Base-by-base conservation (phyloP, 2,797 vertebrate species). In the Crypturellus tataupa region DNA sequence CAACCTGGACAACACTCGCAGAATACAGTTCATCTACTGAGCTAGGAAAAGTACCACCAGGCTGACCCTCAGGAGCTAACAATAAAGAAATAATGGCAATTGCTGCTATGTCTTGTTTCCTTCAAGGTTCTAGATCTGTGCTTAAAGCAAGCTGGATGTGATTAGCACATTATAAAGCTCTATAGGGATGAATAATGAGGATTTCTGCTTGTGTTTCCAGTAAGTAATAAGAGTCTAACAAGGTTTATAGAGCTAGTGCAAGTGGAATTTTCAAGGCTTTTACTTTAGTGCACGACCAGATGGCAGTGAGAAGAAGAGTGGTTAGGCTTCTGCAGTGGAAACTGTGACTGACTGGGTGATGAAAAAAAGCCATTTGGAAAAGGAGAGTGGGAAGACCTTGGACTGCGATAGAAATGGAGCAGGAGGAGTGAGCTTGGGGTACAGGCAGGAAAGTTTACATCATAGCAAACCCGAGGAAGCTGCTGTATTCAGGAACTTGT, bases 311-410 rank as follows among this genome's bases (percentile, higher is more conserved):
- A 95, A 90, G 92, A 96, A 94, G 89, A 96, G 90, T 82, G 85
- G 85, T 75, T 0, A 58, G 91, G 87, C 71, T 96, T 96, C 94
- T 19, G 56, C 1, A 5, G 60, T 95, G 82, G 90, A 96, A 94
- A 96, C 87, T 96, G 79, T 96, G 91, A 95, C 87, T 96, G 89
- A 93, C 60, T 96, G 85, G 79, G 89, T 94, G 91, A 93, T 96
- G 87, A 96, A 95, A 94, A 90, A 94, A 94, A 91, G 49, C 51
- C 84, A 76, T 93, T 95, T 95, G 96, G 86, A 77, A 93, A 69
- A 90, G 39, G 17, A 92, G 89, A 94, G 95, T 96, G 94, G 92
- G 94, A 96, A 96, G 94, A 49, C 71, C 92, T 89, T 0, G 95
- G 94, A 91, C 95, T 92, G 67, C 0, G 0, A 94, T 68, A 95